phyloP scores from a whole-genome alignment of 2,797 vertebrate genomes.

The Smutsia temminckii region DNA sequence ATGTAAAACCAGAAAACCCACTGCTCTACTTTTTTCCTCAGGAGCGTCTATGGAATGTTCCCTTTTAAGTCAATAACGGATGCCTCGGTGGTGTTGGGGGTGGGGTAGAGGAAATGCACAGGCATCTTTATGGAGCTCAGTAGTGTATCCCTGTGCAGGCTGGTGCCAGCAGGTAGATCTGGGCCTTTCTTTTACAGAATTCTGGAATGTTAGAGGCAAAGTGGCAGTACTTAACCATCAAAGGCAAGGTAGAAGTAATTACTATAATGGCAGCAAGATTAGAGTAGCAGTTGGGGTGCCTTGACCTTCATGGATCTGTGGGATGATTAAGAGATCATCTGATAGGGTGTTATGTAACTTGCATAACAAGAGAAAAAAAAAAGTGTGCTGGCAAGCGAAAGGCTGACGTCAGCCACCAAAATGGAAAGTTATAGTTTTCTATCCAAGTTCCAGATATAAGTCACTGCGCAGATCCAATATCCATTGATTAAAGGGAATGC shows the following conservation, averaged over 20 bases:
- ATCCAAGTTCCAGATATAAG: background rate
- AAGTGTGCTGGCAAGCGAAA: background rate
- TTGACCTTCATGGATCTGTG: background rate
- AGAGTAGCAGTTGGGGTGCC: background rate
- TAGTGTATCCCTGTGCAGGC: background rate
- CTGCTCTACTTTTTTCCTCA: background rate
- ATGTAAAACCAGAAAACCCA: background rate
- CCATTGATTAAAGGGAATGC: background rate
- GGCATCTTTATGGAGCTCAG: background rate
- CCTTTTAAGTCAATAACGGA: background rate
- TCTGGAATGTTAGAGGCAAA: background rate
- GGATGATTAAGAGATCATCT: background rate
- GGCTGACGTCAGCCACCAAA: background rate
- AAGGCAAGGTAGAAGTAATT: background rate
- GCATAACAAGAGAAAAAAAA: background rate
- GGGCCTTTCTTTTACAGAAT: background rate
- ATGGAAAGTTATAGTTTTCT: background rate
- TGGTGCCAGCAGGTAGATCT: background rate
- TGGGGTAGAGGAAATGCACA: rapidly evolving
- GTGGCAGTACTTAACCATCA: background rate
- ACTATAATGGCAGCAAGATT: background rate
- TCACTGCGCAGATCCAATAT: background rate
- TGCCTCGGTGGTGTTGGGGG: background rate
- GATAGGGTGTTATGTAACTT: background rate
- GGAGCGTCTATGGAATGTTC: background rate